Evolutionary conservation across 2,113 vertebrate species (phyloP).

Genomic region (Benitochromis conjunctus): DNA sequence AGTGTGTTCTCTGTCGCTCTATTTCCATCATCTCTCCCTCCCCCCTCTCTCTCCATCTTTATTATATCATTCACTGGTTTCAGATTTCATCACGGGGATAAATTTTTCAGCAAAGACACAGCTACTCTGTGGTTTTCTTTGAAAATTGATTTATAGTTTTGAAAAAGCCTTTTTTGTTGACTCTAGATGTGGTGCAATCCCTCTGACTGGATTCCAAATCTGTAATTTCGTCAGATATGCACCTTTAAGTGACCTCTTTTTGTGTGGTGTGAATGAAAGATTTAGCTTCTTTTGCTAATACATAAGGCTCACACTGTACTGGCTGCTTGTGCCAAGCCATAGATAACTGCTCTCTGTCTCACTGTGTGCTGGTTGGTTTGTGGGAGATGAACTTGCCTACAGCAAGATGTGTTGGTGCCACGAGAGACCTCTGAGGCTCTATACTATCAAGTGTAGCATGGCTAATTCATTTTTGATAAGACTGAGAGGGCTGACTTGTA

Average conservation of each 20-base stretch:
- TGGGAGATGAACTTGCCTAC: constrained; percentile 38
- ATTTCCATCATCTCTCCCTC: neutral
- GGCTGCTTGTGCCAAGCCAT: neutral
- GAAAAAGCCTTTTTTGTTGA: neutral
- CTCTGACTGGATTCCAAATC: neutral
- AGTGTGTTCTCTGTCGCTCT: neutral
- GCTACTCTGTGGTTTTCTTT: neutral
- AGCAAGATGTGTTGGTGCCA: constrained; percentile 40
- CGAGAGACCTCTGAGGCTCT: constrained; percentile 32
- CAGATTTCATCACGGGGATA: neutral
- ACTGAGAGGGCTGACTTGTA: constrained; percentile 41
- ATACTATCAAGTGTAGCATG: constrained; percentile 53
- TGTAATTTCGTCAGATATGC: neutral
- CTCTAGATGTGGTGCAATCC: neutral
- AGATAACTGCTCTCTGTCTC: constrained; percentile 13
- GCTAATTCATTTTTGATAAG: constrained; percentile 72
- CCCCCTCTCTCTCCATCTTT: neutral
- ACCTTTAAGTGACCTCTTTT: neutral
- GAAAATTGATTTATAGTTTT: neutral
- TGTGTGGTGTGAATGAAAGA: neutral
- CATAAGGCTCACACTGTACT: neutral
- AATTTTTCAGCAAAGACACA: neutral
- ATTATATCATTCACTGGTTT: neutral
- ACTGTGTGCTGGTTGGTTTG: constrained; percentile 17
- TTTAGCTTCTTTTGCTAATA: neutral